Base-by-base conservation (phyloP, 1,140 invertebrate genomes). In the Drosophila neocordata region DNA sequence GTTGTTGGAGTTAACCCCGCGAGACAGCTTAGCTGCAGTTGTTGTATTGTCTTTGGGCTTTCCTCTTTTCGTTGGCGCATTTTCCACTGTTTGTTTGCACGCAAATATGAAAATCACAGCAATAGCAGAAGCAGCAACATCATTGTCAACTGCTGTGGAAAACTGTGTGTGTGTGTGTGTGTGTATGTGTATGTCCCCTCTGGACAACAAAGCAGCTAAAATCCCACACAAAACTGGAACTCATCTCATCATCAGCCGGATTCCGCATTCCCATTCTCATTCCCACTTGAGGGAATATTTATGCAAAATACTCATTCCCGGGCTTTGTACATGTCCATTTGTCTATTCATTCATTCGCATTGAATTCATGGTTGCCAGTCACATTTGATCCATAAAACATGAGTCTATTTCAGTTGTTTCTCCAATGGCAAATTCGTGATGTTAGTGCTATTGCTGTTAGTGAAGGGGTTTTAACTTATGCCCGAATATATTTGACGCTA, bases 81-180 rank as follows among this genome's bases (percentile, higher is more conserved):
- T 37, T 27, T 11, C 38, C 13, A 22, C 68, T 11, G 18, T 44
- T 69, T 80, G 77, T 80, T 85, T 80, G 73, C 73, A 80, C 66
- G 69, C 81, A 85, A 84, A 84, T 84, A 85, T 84, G 80, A 84
- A 77, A 84, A 80, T 79, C 80, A 73, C 81, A 73, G 82, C 72
- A 76, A 61, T 51, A 41, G 4, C 51, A 55, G 31, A 27, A 63
- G 12, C 66, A 58, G 12, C 65, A 57, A 70, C 71, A 73, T 59
- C 72, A 74, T 74, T 72, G 73, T 53, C 69, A 76, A 64, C 65
- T 62, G 59, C 72, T 72, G 68, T 65, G 73, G 73, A 76, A 76
- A 76, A 76, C 76, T 24, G 24, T 24, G 24, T 31, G 2, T 31
- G 27, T 1, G 27, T 31, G 27, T 20, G 15, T 20, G 12, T n/a